A percentile compares a stretch with the other conserved stretches of the same genome.
These are phyloP conservation scores for Candoia aspera DNA, from an alignment of 2,113 vertebrate genomes.

Conservation along the genomic window DNA sequence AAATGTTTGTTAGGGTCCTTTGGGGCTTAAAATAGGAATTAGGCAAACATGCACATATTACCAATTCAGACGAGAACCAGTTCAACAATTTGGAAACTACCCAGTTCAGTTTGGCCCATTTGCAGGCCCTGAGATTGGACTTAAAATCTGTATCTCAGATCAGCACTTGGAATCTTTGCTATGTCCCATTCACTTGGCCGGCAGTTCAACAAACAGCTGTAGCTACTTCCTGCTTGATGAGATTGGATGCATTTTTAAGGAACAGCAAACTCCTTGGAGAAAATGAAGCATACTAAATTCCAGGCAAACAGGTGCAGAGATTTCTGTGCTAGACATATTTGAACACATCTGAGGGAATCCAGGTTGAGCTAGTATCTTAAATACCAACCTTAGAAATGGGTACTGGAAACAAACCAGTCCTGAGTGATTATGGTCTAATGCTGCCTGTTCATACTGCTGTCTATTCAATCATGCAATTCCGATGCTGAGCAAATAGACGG, in stretches of 20 bases:
- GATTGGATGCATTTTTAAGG: not conserved
- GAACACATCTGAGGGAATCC: not conserved
- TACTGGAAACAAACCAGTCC: not conserved
- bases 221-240: not conserved
- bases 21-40: not conserved
- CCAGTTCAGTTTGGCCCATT: not conserved
- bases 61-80: not conserved
- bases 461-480: not conserved
- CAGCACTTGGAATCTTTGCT: not conserved
- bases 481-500: not conserved
- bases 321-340: not conserved
- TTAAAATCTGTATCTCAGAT: not conserved
- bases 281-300: not conserved
- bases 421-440: not conserved
- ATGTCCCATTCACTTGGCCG: not conserved
- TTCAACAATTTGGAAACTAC: not conserved
- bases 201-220: not conserved
- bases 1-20: not conserved
- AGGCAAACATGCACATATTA: not conserved
- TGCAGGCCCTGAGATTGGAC: not conserved
- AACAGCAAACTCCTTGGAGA: not conserved
- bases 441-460: not conserved
- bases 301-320: not conserved
- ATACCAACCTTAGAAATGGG: not conserved
- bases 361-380: not conserved